Base-by-base conservation (phyloP, 2,113 vertebrate species). In the Malurus elegans region DNA sequence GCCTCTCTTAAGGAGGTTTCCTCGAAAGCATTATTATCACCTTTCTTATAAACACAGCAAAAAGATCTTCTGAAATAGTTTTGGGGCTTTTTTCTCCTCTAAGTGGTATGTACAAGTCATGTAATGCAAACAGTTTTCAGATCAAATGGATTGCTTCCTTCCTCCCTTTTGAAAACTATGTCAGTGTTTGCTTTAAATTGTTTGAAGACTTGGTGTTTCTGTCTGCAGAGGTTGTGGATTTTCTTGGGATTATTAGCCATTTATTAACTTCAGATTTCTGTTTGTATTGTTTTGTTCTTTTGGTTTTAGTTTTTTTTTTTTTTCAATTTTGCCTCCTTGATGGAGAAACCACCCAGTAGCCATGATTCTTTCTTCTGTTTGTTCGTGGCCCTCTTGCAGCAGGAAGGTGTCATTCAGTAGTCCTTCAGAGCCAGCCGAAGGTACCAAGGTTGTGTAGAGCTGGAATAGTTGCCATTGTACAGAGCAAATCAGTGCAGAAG, bases 61-160 rank as follows among this genome's bases (percentile, higher is more conserved):
- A 74, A 88, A 70, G 12, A 50, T 86, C 57, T 38, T 79, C 64
- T 80, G 24, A 72, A 51, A 20, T 34, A 87, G 12, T 67, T 81
- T 17, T 1, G 3, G 5, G 2, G 0, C 14, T n/a, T 65, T 44
- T 45, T 25, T 14, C 1, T 2, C 7, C 18, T 31, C 2, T 24
- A 26, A 73, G 32, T 76, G 14, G 4, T 44, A 21, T 6, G 5
- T 20, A 70, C 32, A 62, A 72, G 42, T 42, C 21, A 40, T 57
- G 18, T 53, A 66, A 83, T 67, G 73, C 65, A 58, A 65, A 1
- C 9, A 74, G 9, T 42, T 92, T 76, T 86, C 32, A 70, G 47
- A 54, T 14, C 23, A 40, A 10, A 29, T 47, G 29, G 3, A 32
- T 53, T 13, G 16, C 45, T 24, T 66, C 19, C 12, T 80, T 51